Evolutionary conservation across 2,797 vertebrate species (phyloP), one percentile per base, ranked within the genome.

Genomic region (Petrocephalus sullivani): DNA sequence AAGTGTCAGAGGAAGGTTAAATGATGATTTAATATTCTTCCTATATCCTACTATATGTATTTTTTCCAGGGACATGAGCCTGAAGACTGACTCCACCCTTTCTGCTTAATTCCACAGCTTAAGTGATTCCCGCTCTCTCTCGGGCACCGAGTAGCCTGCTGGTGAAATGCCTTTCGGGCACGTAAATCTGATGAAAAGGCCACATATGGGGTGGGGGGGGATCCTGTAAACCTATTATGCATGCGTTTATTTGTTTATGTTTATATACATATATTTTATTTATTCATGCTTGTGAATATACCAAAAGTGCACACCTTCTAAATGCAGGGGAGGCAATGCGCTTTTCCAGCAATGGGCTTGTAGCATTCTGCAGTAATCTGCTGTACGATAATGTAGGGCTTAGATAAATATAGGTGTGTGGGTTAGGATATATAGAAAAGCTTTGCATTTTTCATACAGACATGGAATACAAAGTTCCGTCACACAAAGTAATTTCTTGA

Each of bases 11-110:
- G 89, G 90, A 90, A 82, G 90, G 83, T 88, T 87, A 89, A 90
- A 88, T 88, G 64, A 92, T 91, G 89, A 89, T 92, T 91, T 91
- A 61, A 93, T 92, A 89, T 90, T 86, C 87, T 3, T 89, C 90
- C 84, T 71, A 7, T n/a, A 88, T 89, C 87, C 86, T 85, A 87
- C 75, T 23, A 84, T 41, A 87, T 57, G 3, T 41, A 16, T 88
- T 33, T 60, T 87, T 78, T 89, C 87, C 81, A 75, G 89, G 87
- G 53, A 60, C 85, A 85, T 23, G 61, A 85, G 85, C 60, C 4
- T 56, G 87, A 71, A 83, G 71, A 89, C 89, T 89, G 87, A 89
- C 89, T 87, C 87, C 82, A 57, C 46, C 4, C 51, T 46, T 56
- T 21, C 53, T 86, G 21, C 75, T 88, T 81, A 61, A 78, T 87